A percentile compares a stretch with the other conserved stretches of the same genome.
phyloP scores from a whole-genome alignment of 2,888 invertebrate species.

The Trachelus tabidus region DNA sequence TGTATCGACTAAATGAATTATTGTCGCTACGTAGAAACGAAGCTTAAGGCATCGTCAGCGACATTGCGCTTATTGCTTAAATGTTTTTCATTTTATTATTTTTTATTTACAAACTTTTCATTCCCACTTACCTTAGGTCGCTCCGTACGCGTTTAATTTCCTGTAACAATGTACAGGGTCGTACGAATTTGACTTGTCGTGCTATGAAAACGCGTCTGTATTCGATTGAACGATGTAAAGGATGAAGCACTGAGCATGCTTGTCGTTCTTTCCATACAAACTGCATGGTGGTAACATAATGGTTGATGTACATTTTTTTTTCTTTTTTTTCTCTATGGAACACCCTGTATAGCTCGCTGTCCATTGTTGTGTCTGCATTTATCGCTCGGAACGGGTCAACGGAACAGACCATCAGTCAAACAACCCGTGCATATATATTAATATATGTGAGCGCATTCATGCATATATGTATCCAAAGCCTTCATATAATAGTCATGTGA shows the following conservation, averaged over 20 bases:
- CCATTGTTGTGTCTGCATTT: conserved; percentile 9
- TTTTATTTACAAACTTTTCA: not conserved
- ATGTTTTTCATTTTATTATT: not conserved
- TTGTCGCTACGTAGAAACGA: not conserved
- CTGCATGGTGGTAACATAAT: not conserved
- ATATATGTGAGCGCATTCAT: not conserved
- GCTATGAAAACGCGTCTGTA: not conserved
- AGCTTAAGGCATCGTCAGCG: not conserved
- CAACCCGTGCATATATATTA: not conserved
- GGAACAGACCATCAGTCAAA: not conserved
- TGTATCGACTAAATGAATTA: not conserved
- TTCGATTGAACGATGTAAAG: not conserved
- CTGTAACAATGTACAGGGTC: not conserved
- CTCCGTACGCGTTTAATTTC: not conserved
- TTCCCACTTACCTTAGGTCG: not conserved
- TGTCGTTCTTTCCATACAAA: not conserved
- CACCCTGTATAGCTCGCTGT: not conserved
- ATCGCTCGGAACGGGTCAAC: conserved; percentile 8
- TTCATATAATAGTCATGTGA: not conserved
- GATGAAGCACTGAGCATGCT: not conserved
- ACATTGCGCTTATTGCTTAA: not conserved
- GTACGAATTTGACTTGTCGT: not conserved
- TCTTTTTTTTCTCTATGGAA: not conserved
- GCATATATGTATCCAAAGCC: not conserved
- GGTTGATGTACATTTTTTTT: not conserved